Percentiles rank a stretch among this genome's conserved stretches.
Evolutionary conservation across 2,113 vertebrate species (phyloP).

Genomic region (Agapornis roseicollis): DNA sequence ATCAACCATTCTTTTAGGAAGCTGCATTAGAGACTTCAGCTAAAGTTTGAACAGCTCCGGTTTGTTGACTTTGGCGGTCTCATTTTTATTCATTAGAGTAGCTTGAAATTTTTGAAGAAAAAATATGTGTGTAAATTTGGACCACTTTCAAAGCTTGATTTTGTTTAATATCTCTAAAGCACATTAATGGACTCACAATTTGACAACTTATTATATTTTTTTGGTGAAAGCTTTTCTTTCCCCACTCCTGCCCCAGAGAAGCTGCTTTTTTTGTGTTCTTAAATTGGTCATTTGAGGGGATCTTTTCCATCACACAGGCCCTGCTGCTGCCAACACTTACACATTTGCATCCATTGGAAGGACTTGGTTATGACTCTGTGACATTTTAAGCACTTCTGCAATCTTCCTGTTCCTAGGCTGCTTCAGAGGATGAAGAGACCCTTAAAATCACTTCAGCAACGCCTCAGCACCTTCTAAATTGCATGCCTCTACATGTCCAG

Average conservation of each 20-base stretch:
- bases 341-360: not conserved
- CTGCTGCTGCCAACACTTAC: not conserved
- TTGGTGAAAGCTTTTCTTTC: not conserved
- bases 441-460: not conserved
- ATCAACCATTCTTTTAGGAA: not conserved
- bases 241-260: not conserved
- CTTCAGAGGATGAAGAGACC: not conserved
- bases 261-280: not conserved
- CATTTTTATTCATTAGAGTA: not conserved
- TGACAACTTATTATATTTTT: not conserved
- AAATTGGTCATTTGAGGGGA: not conserved
- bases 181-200: not conserved
- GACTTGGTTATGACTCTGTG: not conserved
- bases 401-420: not conserved
- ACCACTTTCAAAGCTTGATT: not conserved
- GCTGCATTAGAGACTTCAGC: not conserved
- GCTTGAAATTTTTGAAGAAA: constrained; percentile 1
- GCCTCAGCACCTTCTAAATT: not conserved
- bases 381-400: not conserved
- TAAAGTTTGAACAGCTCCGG: not conserved
- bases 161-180: not conserved
- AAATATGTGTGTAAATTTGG: not conserved
- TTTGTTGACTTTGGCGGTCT: not conserved
- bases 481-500: not conserved
- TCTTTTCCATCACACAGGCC: not conserved